Conservation (phyloP, 2,797 vertebrate genomes). For the Aplochiton taeniatus region DNA sequence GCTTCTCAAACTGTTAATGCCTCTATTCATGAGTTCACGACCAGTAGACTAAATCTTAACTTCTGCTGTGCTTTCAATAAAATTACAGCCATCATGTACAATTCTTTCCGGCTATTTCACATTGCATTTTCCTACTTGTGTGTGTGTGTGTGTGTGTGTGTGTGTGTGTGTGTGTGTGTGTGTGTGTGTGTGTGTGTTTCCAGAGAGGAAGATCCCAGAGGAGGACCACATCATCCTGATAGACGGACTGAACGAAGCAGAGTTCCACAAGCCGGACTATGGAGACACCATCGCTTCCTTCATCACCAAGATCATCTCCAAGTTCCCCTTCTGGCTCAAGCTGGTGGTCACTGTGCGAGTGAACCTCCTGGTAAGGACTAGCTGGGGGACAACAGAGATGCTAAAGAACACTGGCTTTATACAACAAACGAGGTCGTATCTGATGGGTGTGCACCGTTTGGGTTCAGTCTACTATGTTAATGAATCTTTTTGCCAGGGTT, state of each 20-base stretch:
- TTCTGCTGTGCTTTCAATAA: too few species aligned
- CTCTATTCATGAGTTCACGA: not conserved
- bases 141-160: conserved; percentile 1
- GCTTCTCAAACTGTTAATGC: not conserved
- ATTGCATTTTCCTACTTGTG: not conserved
- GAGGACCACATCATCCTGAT: conserved; percentile 95
- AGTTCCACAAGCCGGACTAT: conserved; percentile 99
- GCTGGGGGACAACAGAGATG: too few species aligned
- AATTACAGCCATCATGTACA: not conserved
- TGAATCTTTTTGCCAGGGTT: too few species aligned
- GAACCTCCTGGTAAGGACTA: conserved; percentile 86
- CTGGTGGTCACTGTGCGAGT: conserved; percentile 91
- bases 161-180: conserved; percentile 11
- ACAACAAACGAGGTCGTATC: too few species aligned
- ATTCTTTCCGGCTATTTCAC: not conserved
- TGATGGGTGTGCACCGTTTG: too few species aligned
- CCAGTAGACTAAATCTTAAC: not conserved
- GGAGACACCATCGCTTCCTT: conserved; percentile 97
- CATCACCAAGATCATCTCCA: conserved; percentile 88
- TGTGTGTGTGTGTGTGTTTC: conserved; percentile 36
- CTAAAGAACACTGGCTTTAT: too few species aligned
- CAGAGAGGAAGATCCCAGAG: conserved; percentile 92
- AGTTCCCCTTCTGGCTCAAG: conserved; percentile 94
- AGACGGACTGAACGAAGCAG: conserved; percentile 96
- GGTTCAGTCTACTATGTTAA: too few species aligned